Percentiles rank a stretch among this genome's conserved stretches.
Conservation (phyloP, 2,797 vertebrate genomes). For the Gymnocypris eckloni region DNA sequence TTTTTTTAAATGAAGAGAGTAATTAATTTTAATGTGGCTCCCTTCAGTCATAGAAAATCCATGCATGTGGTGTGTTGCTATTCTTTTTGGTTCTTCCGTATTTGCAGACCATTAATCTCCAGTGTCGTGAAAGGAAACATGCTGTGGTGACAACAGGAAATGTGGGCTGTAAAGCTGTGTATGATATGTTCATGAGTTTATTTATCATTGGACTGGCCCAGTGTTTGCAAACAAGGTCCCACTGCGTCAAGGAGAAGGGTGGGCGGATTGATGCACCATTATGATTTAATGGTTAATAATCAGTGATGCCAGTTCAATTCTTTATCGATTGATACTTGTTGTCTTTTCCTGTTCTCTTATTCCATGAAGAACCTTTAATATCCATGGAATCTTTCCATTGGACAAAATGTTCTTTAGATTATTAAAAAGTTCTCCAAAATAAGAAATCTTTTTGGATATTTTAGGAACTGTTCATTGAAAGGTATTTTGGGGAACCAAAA, state of each 20-base stretch:
- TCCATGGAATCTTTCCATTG: not conserved
- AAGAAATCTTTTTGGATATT: not conserved
- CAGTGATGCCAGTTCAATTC: not conserved
- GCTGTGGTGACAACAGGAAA: constrained; percentile 51
- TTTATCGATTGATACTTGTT: not conserved
- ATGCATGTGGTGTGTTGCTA: constrained; percentile 6
- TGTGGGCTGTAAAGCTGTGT: constrained; percentile 29
- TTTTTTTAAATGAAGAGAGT: not conserved
- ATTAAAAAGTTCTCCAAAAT: not conserved
- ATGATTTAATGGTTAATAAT: constrained; percentile 12
- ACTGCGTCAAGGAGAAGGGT: constrained; percentile 30
- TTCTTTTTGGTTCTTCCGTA: constrained; percentile 13
- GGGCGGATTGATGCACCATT: not conserved
- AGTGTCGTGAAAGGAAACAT: constrained; percentile 48
- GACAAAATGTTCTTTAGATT: not conserved
- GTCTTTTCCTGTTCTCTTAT: not conserved
- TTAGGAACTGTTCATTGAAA: not conserved
- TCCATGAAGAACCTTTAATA: not conserved
- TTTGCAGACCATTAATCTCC: constrained; percentile 23
- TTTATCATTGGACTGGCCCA: constrained; percentile 1
- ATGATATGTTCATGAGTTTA: constrained; percentile 28
- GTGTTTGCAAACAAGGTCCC: constrained; percentile 22
- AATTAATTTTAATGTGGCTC: not conserved
- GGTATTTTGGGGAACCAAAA: not conserved
- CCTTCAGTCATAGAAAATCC: not conserved